phyloP scores from a whole-genome alignment of 2,888 invertebrate species.

The Cerastoderma edule region DNA sequence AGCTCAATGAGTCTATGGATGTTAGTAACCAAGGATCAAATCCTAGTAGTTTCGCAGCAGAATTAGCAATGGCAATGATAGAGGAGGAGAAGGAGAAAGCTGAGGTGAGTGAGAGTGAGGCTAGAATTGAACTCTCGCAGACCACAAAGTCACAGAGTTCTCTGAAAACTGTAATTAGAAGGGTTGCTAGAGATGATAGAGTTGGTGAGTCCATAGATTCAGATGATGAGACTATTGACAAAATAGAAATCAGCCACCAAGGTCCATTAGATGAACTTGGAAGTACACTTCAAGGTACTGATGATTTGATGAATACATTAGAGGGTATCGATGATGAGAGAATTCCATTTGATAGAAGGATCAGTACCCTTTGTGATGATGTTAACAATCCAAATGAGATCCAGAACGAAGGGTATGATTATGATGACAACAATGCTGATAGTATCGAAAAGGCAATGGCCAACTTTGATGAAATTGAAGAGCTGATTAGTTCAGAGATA shows the following conservation, averaged over 20 bases:
- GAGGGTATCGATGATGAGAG: not conserved
- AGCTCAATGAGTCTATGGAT: constrained; percentile 52
- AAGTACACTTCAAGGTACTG: constrained; percentile 9
- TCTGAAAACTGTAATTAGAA: constrained; percentile 18
- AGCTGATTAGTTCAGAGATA: constrained; percentile 32
- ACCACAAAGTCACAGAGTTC: constrained; percentile 28
- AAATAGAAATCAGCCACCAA: constrained; percentile 24
- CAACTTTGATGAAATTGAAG: constrained; percentile 28
- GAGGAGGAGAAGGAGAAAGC: constrained; percentile 48
- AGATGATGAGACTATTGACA: constrained; percentile 31
- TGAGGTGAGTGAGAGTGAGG: constrained; percentile 39
- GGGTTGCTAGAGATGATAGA: constrained; percentile 11
- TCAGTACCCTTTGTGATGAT: constrained; percentile 14
- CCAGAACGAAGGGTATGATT: constrained; percentile 24
- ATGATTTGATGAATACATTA: not conserved
- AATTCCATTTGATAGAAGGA: not conserved
- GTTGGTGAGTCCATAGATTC: constrained; percentile 33
- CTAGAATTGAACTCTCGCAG: constrained; percentile 28
- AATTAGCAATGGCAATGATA: constrained; percentile 39
- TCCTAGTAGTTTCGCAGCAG: constrained; percentile 50
- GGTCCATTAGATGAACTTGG: constrained; percentile 11
- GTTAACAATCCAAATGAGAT: constrained; percentile 22
- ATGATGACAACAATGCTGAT: constrained; percentile 36
- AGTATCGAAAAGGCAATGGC: constrained; percentile 27
- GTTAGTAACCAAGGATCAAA: constrained; percentile 50